Conservation (phyloP, 2,797 vertebrate species). For the Tenualosa thibaudeaui region DNA sequence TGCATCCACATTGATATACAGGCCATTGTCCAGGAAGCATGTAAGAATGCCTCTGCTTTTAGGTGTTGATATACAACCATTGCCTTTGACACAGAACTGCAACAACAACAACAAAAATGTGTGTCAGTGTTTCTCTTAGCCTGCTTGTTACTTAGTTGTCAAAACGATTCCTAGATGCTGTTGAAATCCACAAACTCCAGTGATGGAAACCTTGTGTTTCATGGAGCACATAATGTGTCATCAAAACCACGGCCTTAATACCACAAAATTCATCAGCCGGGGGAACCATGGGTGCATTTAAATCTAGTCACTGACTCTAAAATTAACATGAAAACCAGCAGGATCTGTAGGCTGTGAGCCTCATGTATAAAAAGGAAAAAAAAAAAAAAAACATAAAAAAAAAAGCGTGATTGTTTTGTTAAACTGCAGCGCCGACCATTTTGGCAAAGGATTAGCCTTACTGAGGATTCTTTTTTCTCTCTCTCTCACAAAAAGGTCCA, state of each 20-base stretch:
- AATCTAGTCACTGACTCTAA: conserved; percentile 22
- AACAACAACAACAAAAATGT: not conserved
- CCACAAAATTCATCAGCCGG: not conserved
- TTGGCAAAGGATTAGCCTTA: conserved; percentile 12
- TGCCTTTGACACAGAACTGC: not conserved
- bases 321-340: conserved; percentile 6
- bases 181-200: not conserved
- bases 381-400: not conserved
- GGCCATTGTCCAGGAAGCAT: not conserved
- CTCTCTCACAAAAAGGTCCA: not conserved
- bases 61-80: not conserved
- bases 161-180: not conserved
- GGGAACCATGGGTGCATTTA: not conserved
- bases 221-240: conserved; percentile 9
- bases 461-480: not conserved
- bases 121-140: not conserved
- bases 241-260: not conserved
- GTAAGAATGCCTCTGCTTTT: not conserved
- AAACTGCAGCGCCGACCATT: not conserved
- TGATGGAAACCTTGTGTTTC: not conserved
- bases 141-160: not conserved
- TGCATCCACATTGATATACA: conserved; percentile 2
- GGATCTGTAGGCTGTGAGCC: not conserved
- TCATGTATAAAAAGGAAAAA: not conserved
- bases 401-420: not conserved